Conservation (phyloP, 1,140 invertebrate species). For the Pseudobourletiella spinata region DNA sequence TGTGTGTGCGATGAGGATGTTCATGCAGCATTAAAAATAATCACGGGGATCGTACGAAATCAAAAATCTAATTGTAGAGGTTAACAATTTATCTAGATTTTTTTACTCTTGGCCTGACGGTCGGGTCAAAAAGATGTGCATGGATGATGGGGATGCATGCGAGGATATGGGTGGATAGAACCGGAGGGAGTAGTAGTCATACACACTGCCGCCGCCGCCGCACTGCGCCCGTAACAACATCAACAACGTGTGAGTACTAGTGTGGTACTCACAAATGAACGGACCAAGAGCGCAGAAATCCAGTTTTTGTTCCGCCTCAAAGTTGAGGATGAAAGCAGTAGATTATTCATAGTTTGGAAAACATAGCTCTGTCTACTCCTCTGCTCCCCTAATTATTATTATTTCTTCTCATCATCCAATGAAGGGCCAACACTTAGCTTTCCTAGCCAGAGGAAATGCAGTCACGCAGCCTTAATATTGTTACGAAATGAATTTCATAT, state of each 20-base stretch:
- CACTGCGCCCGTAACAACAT: not conserved
- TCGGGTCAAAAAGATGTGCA: not conserved
- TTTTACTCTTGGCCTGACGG: not conserved
- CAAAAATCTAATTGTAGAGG: conserved; percentile 9
- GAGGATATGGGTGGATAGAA: not conserved
- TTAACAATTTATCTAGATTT: not conserved
- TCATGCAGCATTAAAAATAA: conserved; percentile 7
- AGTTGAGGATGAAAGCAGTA: not conserved
- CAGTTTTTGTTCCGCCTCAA: conserved; percentile 8
- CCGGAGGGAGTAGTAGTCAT: not conserved
- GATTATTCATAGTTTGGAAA: conserved; percentile 1
- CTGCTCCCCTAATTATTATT: conserved; percentile 2
- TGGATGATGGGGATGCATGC: not conserved
- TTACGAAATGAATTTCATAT: too few relatives aligned
- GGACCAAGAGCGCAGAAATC: not conserved
- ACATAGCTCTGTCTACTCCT: conserved; percentile 6
- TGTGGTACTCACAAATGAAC: not conserved
- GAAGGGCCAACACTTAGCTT: not conserved
- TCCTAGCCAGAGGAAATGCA: not conserved
- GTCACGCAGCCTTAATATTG: too few relatives aligned
- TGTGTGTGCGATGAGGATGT: not conserved
- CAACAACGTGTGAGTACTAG: not conserved
- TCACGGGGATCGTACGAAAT: not conserved
- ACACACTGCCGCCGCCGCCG: too few relatives aligned
- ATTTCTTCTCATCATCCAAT: conserved; percentile 7